Base-by-base conservation (phyloP, 2,888 invertebrate species). In the Caenorhabditis macrosperma region DNA sequence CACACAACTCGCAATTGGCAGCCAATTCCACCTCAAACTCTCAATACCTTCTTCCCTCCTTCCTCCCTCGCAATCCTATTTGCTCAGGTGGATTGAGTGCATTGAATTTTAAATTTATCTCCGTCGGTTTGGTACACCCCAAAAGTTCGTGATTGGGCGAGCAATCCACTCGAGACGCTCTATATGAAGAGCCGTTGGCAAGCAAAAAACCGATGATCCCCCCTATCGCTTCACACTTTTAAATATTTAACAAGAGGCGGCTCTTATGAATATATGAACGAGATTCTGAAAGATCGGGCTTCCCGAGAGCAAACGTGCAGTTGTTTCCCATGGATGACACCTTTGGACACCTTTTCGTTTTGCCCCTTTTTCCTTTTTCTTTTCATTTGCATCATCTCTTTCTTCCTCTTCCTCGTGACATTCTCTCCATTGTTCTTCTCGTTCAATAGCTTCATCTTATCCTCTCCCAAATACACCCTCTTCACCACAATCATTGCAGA, bases 51-150 rank as follows among this genome's bases (percentile, higher is more conserved):
- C 50, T 20, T 54, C 35, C 17, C 30, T 20, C 44, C 44, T 20
- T n/a, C n/a, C n/a, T n/a, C n/a, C n/a, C n/a, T n/a, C n/a, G n/a
- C 38, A 48, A 60, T 60, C 41, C 52, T 72, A 44, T 72, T 72
- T 72, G 72, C 17, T 33, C 72, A 72, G 72, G 48, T 57, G 72
- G 72, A 57, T 57, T 28, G 35, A 50, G 35, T 10, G 22, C 26
- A 28, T 46, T 61, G 44, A 44, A 61, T 54, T 64, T 55, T n/a
- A 38, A 64, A 61, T 55, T 71, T 24, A 44, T 22, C 30, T 38
- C 55, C 9, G 24, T 12, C 24, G 2, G 3, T 24, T 22, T 63
- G 35, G 52, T 30, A 22, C 22, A 2, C n/a, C n/a, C 2, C 17
- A 44, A 55, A 50, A 66, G 22, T 33, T 7, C 28, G 35, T 38